Conservation (phyloP, 2,113 vertebrate species). For the Cyrtonyx montezumae region DNA sequence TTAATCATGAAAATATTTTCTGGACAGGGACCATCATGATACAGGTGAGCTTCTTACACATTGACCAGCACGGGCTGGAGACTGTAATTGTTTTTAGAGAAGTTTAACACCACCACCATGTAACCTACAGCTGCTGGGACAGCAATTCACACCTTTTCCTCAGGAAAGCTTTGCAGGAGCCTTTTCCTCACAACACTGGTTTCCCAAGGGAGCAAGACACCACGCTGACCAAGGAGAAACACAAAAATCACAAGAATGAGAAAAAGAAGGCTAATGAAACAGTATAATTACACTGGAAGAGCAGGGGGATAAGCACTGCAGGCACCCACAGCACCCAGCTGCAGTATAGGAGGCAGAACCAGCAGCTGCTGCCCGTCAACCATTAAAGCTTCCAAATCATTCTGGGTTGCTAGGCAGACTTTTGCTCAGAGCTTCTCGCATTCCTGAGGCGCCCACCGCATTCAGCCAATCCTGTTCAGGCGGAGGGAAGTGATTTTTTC, state of each 20-base stretch:
- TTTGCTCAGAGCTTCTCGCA: accelerated
- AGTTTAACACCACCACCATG: no score
- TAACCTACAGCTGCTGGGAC: background rate
- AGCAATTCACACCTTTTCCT: background rate
- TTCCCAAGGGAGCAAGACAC: background rate
- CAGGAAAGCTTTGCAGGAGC: background rate
- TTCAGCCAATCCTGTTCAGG: background rate
- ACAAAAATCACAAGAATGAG: accelerated
- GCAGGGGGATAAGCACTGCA: accelerated
- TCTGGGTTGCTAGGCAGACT: accelerated
- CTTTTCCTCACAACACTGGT: background rate
- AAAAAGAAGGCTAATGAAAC: background rate
- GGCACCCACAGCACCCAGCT: accelerated
- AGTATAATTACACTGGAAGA: accelerated
- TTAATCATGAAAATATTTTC: constrained; percentile 6
- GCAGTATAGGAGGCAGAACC: accelerated
- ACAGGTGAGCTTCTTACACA: no score
- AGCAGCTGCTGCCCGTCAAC: accelerated
- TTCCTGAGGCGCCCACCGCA: accelerated
- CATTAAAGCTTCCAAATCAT: background rate
- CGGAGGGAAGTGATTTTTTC: accelerated
- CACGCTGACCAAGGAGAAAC: accelerated
- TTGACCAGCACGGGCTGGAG: background rate
- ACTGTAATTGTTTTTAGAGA: accelerated
- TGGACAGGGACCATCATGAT: background rate